phyloP scores from a whole-genome alignment of 2,888 invertebrate species.

The Xiphydria camelus region DNA sequence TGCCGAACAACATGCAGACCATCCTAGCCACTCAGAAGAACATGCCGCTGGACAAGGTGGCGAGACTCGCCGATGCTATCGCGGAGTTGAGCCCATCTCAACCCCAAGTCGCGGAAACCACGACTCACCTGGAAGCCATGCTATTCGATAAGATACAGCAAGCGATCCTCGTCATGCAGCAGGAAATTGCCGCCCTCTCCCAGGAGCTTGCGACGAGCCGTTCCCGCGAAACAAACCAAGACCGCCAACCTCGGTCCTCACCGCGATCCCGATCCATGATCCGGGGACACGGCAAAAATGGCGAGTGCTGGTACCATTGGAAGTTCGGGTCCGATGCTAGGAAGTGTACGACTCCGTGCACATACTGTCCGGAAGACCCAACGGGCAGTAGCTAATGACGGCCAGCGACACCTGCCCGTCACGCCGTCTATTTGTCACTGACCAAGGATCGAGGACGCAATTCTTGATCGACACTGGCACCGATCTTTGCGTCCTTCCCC shows the following conservation, averaged over 20 bases:
- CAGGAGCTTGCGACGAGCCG: too few species aligned
- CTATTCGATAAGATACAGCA: not conserved
- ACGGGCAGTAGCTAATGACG: constrained; percentile 8
- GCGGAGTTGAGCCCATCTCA: too few species aligned
- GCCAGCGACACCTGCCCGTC: constrained; percentile 4
- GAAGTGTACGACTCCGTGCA: constrained; percentile 4
- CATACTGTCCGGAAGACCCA: constrained; percentile 5
- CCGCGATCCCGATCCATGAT: too few species aligned
- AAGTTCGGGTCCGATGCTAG: too few species aligned
- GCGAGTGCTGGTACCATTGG: constrained; percentile 23
- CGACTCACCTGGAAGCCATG: not conserved
- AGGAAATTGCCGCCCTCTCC: too few species aligned
- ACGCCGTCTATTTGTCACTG: constrained; percentile 24
- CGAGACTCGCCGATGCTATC: constrained; percentile 21
- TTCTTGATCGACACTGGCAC: constrained; percentile 30
- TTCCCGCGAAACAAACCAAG: too few species aligned
- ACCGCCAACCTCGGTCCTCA: too few species aligned
- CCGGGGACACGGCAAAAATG: too few species aligned
- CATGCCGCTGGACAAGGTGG: constrained; percentile 13
- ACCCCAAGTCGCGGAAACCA: not conserved
- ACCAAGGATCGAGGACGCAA: constrained; percentile 10
- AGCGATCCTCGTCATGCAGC: too few species aligned
- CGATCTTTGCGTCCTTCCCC: constrained; percentile 26
- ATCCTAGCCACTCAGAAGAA: constrained; percentile 21
- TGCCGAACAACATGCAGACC: constrained; percentile 7